Conservation (phyloP, 1,140 invertebrate species). For the Drosophila littoralis region DNA sequence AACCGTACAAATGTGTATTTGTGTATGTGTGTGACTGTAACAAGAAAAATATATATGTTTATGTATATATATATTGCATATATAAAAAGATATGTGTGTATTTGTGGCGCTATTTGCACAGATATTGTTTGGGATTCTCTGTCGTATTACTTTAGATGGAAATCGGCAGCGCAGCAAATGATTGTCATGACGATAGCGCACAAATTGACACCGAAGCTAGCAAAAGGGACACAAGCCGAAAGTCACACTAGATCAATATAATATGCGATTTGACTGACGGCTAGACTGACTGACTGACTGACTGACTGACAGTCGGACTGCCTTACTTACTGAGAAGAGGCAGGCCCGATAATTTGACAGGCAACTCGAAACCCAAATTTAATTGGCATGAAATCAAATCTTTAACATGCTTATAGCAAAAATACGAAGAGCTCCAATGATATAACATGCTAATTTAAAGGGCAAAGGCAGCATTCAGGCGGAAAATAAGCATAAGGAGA, state of each 20-base stretch:
- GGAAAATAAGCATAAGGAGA: conserved; percentile 22
- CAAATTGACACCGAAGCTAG: conserved; percentile 64
- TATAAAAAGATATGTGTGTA: conserved; percentile 45
- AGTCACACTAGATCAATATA: conserved; percentile 71
- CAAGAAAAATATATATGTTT: conserved; percentile 3
- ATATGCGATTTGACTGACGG: conserved; percentile 68
- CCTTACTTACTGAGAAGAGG: conserved; percentile 35
- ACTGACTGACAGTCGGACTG: conserved; percentile 52
- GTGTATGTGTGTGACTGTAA: conserved; percentile 2
- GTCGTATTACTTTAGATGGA: conserved; percentile 63
- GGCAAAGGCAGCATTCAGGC: conserved; percentile 3
- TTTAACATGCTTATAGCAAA: conserved; percentile 24
- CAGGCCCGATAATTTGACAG: conserved; percentile 52
- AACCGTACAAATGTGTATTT: conserved; percentile 7
- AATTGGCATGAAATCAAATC: conserved; percentile 45
- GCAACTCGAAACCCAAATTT: conserved; percentile 39
- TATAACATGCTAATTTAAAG: conserved; percentile 39
- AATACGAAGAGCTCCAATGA: neutral
- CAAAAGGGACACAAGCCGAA: conserved; percentile 50
- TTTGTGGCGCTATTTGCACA: conserved; percentile 42
- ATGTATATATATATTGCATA: conserved; percentile 17
- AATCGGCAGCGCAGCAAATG: conserved; percentile 65
- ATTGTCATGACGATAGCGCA: conserved; percentile 70
- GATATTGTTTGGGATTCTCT: conserved; percentile 35
- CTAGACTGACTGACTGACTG: conserved; percentile 47